These are phyloP conservation scores for Podarcis siculus DNA, from an alignment of 2,797 vertebrate genomes.

Conservation along the genomic window DNA sequence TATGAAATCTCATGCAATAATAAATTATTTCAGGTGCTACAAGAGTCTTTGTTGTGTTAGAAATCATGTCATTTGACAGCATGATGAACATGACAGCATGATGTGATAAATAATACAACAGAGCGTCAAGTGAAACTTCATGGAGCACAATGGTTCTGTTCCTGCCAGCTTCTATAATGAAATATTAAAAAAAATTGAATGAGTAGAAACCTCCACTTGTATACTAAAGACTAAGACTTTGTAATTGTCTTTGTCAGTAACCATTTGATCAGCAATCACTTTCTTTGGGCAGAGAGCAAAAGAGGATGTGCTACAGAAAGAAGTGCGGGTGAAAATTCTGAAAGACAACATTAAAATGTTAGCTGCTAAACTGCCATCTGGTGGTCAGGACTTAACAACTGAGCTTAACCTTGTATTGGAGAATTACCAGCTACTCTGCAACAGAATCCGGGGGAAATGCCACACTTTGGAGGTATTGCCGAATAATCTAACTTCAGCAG, in stretches of 20 bases:
- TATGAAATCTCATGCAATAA: background rate
- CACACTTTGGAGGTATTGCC: slow-evolving; percentile 92
- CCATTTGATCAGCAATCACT: accelerated
- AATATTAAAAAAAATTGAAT: background rate
- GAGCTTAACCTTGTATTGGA: slow-evolving; percentile 88
- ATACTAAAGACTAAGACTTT: background rate
- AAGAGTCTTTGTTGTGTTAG: background rate
- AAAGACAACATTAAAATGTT: slow-evolving; percentile 94
- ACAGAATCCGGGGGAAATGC: slow-evolving; percentile 94
- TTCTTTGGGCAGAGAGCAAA: slow-evolving; percentile 87
- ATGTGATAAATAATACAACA: background rate
- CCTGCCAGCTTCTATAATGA: background rate
- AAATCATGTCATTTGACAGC: background rate
- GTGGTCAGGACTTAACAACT: slow-evolving; percentile 83
- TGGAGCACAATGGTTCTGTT: background rate
- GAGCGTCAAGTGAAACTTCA: background rate
- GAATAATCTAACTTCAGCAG: background rate
- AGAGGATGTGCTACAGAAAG: slow-evolving; percentile 99
- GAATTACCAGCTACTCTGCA: slow-evolving; percentile 95
- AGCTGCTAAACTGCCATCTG: slow-evolving; percentile 83
- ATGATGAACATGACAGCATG: background rate
- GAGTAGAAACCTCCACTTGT: background rate
- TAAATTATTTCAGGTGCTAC: background rate
- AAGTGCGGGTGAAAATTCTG: slow-evolving; percentile 97
- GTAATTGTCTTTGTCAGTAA: background rate